Evolutionary conservation across 2,797 vertebrate genomes (phyloP).

Genomic region (Hoplostethus mediterraneus): DNA sequence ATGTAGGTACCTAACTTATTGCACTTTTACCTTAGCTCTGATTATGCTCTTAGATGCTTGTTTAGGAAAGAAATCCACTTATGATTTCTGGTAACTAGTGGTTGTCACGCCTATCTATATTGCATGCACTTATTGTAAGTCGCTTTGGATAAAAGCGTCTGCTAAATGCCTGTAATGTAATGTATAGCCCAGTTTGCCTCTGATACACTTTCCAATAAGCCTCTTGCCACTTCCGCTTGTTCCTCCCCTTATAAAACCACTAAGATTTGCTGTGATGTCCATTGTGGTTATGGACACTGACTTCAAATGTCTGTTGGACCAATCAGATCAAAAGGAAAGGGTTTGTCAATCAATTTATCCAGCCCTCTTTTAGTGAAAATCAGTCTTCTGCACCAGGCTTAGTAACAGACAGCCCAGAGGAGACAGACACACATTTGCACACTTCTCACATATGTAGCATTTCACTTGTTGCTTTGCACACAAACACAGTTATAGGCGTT

Average conservation of each 20-base stretch:
- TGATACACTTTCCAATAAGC: no score
- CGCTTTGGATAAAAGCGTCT: no score
- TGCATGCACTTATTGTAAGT: no score
- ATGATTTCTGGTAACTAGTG: no score
- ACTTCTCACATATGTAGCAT: constrained; percentile 5
- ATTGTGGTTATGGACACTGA: constrained; percentile 10
- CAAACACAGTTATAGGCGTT: background rate
- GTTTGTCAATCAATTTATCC: background rate
- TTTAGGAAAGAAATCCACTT: no score
- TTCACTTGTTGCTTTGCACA: background rate
- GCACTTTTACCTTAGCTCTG: no score
- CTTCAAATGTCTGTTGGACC: background rate
- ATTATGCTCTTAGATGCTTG: no score
- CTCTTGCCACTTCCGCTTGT: background rate
- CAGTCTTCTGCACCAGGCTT: background rate
- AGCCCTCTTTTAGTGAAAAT: constrained; percentile 15
- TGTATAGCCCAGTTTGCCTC: no score
- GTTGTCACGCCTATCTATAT: no score
- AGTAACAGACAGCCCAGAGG: constrained; percentile 1
- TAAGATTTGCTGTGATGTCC: constrained; percentile 11
- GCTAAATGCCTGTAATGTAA: no score
- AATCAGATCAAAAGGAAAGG: constrained; percentile 20
- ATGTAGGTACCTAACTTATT: no score
- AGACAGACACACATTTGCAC: background rate
- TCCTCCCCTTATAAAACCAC: background rate